phyloP scores from a whole-genome alignment of 1,140 invertebrate genomes.

The Hycleus cichorii region DNA sequence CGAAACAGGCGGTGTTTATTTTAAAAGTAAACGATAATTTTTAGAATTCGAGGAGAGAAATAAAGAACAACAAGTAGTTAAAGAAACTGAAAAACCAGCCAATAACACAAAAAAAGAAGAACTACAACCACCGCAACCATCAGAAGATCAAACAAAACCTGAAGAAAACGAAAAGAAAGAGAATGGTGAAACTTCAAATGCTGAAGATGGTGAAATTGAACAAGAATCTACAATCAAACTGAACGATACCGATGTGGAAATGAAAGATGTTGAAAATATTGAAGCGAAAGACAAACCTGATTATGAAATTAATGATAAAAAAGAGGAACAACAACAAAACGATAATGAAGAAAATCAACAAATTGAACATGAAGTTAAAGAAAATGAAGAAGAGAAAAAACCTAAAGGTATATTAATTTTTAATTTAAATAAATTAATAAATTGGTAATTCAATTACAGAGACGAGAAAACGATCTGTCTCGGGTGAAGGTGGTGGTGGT shows the following conservation, averaged over 20 bases:
- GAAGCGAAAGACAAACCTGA: constrained; percentile 14
- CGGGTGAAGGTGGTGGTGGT: constrained; percentile 39
- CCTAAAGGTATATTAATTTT: not conserved
- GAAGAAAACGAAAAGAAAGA: constrained; percentile 32
- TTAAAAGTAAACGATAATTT: constrained; percentile 3
- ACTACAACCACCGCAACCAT: not conserved
- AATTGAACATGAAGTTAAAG: constrained; percentile 27
- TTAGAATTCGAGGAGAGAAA: constrained; percentile 42
- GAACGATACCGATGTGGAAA: constrained; percentile 36
- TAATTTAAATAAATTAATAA: no score
- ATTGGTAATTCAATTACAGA: not conserved
- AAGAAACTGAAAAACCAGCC: constrained; percentile 39
- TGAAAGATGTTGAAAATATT: constrained; percentile 31
- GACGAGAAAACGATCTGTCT: constrained; percentile 38
- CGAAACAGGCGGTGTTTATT: not conserved
- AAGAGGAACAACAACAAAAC: constrained; percentile 28
- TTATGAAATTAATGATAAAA: constrained; percentile 18
- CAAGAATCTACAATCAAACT: constrained; percentile 23
- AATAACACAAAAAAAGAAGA: constrained; percentile 35
- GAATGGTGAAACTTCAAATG: constrained; percentile 30
- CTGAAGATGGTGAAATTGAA: constrained; percentile 23
- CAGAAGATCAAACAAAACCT: constrained; percentile 37
- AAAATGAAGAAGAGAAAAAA: constrained; percentile 10
- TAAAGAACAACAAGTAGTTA: constrained; percentile 38
- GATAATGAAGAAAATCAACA: constrained; percentile 21